Conservation (phyloP, 2,888 invertebrate species). For the Megaustenia siamemsis region DNA sequence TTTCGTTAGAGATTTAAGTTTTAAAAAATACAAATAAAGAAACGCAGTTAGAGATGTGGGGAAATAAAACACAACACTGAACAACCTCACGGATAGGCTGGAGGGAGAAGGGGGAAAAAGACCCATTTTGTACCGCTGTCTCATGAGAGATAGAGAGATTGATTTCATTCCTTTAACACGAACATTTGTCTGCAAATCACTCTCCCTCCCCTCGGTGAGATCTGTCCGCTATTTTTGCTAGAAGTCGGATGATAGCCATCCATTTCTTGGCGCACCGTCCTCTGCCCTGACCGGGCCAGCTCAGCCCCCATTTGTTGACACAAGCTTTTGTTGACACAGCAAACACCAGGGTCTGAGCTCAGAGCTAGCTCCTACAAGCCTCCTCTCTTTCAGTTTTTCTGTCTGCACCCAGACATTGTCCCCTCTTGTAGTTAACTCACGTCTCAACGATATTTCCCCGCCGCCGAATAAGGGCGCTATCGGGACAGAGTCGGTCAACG, state of each 20-base stretch:
- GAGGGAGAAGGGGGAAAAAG: no score
- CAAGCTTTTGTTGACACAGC: conserved; percentile 42
- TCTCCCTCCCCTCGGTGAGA: no score
- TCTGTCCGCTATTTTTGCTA: background rate
- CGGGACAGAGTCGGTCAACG: conserved; percentile 11
- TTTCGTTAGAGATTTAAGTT: no score
- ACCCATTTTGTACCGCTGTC: no score
- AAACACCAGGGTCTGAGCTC: conserved; percentile 34
- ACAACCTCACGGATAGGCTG: no score
- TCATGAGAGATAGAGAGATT: no score
- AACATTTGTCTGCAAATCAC: no score
- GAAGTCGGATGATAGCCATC: conserved; percentile 2
- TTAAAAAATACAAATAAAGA: no score
- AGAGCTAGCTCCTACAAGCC: background rate
- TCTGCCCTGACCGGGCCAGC: conserved; percentile 28
- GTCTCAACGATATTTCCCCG: background rate
- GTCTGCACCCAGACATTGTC: conserved; percentile 4
- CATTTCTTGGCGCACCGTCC: conserved; percentile 23
- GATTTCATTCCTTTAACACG: no score
- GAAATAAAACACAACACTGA: no score
- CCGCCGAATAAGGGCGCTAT: conserved; percentile 5
- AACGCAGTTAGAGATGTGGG: no score
- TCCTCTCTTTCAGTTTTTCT: background rate
- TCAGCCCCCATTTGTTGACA: conserved; percentile 39
- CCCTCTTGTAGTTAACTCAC: conserved; percentile 39